Base-by-base conservation (phyloP, 2,113 vertebrate species). In the Triplophysa siluroides region DNA sequence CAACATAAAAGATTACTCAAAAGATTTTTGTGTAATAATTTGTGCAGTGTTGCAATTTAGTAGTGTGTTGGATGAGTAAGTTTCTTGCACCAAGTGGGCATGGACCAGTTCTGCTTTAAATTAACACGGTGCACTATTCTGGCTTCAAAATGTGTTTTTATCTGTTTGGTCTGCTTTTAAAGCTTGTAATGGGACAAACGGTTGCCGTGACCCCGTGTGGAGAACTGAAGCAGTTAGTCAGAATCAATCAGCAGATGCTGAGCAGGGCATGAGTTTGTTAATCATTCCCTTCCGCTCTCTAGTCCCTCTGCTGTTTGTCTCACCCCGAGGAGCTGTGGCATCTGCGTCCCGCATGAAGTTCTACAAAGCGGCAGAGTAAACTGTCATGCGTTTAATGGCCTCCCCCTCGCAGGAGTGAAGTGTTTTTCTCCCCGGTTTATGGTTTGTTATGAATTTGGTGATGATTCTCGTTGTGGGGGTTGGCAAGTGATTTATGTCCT, bases 401-500 rank as follows among this genome's bases (percentile, higher is more conserved):
- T 77, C 52, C 66, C 18, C 21, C 66, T 77, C 33, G 0, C 47
- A 72, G 50, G 33, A 65, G 45, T 56, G 8, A 58, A 77, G 82
- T 47, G 47, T 78, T 62, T 73, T 61, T 74, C 74, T 63, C 74
- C 45, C 68, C 16, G 68, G 68, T 78, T 78, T 84, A 78, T 68
- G 75, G 62, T 78, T 81, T 77, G 80, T 81, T 84, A 81, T 78
- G 75, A 81, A 76, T 63, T 60, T 60, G 38, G 47, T 71, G 75
- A 68, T 33, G 52, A 43, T 74, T 65, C 33, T 56, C 60, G 24
- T 63, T 8, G 66, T 72, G 73, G 63, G 64, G 56, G 63, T 54
- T 50, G 68, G 33, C 66, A 45, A 21, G 23, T 80, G 64, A 76
- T 81, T 84, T 81, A 80, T 75, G 65, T 52, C 62, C 76, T 38